Evolutionary conservation across 2,113 vertebrate genomes (phyloP).

Genomic region (Dasyprocta punctata): DNA sequence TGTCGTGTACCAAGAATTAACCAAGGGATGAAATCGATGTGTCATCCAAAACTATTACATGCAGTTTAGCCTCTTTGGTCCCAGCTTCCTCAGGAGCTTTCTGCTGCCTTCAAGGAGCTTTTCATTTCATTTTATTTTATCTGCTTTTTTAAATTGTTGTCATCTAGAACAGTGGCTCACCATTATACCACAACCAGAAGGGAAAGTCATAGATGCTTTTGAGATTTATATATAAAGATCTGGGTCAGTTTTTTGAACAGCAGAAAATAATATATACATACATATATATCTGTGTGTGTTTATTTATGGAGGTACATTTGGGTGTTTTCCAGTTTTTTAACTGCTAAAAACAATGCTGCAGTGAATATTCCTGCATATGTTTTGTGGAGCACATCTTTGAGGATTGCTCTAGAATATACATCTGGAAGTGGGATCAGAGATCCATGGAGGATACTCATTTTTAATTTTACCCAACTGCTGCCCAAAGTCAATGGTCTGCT

Average conservation of each 20-base stretch:
- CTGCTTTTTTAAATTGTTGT: neutral
- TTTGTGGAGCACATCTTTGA: neutral
- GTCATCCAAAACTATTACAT: neutral
- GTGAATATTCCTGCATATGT: neutral
- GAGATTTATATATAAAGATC: conserved; percentile 48
- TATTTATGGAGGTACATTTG: conserved; percentile 64
- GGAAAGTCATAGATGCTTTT: conserved; percentile 54
- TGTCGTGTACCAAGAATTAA: neutral
- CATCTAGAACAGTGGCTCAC: neutral
- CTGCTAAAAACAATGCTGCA: conserved; percentile 23
- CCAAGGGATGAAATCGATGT: neutral
- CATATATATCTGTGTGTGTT: neutral
- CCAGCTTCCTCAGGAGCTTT: neutral
- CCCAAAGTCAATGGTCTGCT: neutral
- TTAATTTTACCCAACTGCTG: conserved; percentile 5
- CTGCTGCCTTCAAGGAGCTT: neutral
- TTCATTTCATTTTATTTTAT: neutral
- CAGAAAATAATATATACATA: neutral
- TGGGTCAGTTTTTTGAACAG: conserved; percentile 53
- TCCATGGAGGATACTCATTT: neutral
- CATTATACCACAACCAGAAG: conserved; percentile 32
- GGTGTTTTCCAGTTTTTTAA: conserved; percentile 36
- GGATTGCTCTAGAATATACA: conserved; percentile 26
- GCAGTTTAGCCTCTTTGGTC: neutral
- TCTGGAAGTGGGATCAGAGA: conserved; percentile 46